phyloP scores from a whole-genome alignment of 2,888 invertebrate genomes.

The Tenthredo notha region DNA sequence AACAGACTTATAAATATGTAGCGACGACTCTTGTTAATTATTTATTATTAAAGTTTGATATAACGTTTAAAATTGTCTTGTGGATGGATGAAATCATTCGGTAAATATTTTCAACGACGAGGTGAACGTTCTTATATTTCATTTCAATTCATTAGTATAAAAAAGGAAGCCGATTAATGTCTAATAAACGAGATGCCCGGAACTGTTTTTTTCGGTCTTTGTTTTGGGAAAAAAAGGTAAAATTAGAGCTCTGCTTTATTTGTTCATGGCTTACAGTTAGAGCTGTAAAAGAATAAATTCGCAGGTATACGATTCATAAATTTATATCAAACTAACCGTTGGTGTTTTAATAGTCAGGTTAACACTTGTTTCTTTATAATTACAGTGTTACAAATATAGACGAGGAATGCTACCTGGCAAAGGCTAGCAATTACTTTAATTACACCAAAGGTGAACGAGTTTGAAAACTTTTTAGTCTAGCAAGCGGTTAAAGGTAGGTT shows the following conservation, averaged over 20 bases:
- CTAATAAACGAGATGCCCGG: background rate
- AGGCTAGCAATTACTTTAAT: constrained; percentile 71
- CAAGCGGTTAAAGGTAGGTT: constrained; percentile 30
- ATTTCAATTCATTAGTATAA: background rate
- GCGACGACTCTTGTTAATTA: constrained; percentile 13
- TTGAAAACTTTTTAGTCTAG: constrained; percentile 57
- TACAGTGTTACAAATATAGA: constrained; percentile 58
- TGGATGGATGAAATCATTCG: background rate
- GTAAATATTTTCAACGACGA: background rate
- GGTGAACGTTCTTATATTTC: background rate
- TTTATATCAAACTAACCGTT: constrained; percentile 66
- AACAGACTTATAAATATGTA: constrained; percentile 9
- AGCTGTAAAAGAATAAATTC: constrained; percentile 4
- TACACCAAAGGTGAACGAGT: constrained; percentile 62
- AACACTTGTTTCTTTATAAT: constrained; percentile 67
- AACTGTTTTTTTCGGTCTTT: background rate
- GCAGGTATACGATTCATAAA: constrained; percentile 55
- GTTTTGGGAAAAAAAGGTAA: background rate
- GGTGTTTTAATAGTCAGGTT: constrained; percentile 70
- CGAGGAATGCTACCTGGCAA: constrained; percentile 43
- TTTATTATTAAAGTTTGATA: background rate
- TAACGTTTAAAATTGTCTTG: background rate
- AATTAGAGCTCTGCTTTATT: background rate
- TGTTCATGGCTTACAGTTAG: background rate
- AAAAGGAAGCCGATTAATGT: background rate